A percentile compares a stretch with the other conserved stretches of the same genome.
Evolutionary conservation across 1,140 invertebrate species (phyloP).

Genomic region (Bombyx mori): ASM3026992v2 NC_085122.1:1278001-1278500

Average conservation of each 20-base stretch:
- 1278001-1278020: conserved; percentile 4
- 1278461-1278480: conserved; percentile 13
- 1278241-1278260: conserved; percentile 1
- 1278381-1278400: conserved; percentile 14
- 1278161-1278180: conserved; percentile 10
- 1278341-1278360: conserved; percentile 19
- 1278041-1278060: conserved; percentile 10
- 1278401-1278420: conserved; percentile 13
- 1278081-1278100: conserved; percentile 12
- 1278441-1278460: conserved; percentile 10
- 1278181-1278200: conserved; percentile 2
- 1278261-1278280: conserved; percentile 7
- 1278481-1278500: conserved; percentile 15
- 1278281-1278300: conserved; percentile 11
- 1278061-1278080: conserved; percentile 8
- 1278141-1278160: conserved; percentile 13
- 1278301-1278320: conserved; percentile 19
- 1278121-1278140: conserved; percentile 11
- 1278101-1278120: conserved; percentile 4
- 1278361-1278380: conserved; percentile 15
- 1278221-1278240: conserved; percentile 8
- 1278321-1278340: conserved; percentile 17
- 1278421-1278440: conserved; percentile 12
- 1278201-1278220: conserved; percentile 5
- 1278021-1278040: conserved; percentile 8